These are phyloP conservation scores for Agrypnus murinus DNA, from an alignment of 2,888 invertebrate genomes.

Conservation along the genomic window DNA sequence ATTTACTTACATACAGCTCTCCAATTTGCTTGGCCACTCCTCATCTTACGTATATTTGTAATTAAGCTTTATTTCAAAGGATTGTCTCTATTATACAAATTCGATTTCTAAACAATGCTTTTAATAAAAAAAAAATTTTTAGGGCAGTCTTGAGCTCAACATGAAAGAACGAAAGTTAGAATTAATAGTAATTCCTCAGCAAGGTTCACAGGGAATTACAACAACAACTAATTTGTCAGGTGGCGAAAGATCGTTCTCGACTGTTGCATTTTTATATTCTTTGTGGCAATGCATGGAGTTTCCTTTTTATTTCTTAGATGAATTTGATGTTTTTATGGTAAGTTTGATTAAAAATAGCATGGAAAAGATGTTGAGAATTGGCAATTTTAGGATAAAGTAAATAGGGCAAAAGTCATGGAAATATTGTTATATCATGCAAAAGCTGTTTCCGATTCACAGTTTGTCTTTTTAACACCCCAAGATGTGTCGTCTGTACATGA, in stretches of 20 bases:
- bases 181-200: constrained; percentile 74
- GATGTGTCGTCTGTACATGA: constrained; percentile 75
- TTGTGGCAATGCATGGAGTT: constrained; percentile 94
- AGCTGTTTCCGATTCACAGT: constrained; percentile 81
- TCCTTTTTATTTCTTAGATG: constrained; percentile 96
- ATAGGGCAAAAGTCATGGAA: constrained; percentile 85
- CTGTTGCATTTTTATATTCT: constrained; percentile 93
- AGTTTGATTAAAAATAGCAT: constrained; percentile 54
- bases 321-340: constrained; percentile 98
- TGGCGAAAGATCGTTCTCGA: constrained; percentile 97
- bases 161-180: constrained; percentile 71
- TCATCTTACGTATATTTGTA: too few species aligned
- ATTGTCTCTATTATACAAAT: too few species aligned
- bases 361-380: not conserved
- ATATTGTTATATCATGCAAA: constrained; percentile 85
- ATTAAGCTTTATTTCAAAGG: too few species aligned
- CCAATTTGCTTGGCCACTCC: too few species aligned
- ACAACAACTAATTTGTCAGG: constrained; percentile 88
- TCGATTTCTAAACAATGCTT: too few species aligned
- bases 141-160: constrained; percentile 77
- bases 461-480: constrained; percentile 92
- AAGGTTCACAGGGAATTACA: constrained; percentile 71
- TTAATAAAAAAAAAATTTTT: constrained; percentile 47
- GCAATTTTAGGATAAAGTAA: constrained; percentile 88
- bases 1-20: too few species aligned